Conservation (phyloP, 2,797 vertebrate genomes). For the Brachymystax lenok region DNA sequence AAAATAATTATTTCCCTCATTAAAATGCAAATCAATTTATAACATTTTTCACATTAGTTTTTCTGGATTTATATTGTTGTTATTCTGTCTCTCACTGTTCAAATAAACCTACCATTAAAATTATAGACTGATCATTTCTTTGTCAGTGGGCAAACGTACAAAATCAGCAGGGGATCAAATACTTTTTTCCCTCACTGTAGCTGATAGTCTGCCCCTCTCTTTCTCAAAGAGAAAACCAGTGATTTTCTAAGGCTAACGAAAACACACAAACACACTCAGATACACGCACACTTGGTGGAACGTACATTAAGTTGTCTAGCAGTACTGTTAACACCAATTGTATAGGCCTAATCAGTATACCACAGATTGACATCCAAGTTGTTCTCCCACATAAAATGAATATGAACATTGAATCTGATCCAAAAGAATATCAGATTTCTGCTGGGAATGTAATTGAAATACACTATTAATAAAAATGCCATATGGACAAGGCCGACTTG, state of each 20-base stretch:
- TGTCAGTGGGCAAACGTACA: too few relatives aligned
- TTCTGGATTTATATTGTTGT: too few relatives aligned
- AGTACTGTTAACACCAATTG: neutral
- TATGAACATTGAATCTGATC: neutral
- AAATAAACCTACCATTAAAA: too few relatives aligned
- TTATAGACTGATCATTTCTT: too few relatives aligned
- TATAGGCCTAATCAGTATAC: neutral
- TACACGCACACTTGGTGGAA: neutral
- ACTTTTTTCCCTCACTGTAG: too few relatives aligned
- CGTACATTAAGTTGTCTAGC: neutral
- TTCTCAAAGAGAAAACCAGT: constrained; percentile 21
- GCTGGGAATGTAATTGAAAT: neutral
- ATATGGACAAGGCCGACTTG: neutral
- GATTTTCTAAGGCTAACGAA: constrained; percentile 21
- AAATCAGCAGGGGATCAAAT: too few relatives aligned
- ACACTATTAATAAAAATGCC: neutral
- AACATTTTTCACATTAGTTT: too few relatives aligned
- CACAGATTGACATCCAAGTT: neutral
- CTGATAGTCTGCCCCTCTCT: constrained; percentile 32
- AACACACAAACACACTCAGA: neutral
- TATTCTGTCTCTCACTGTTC: too few relatives aligned
- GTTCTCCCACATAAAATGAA: neutral
- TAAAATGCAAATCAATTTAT: too few relatives aligned
- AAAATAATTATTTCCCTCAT: too few relatives aligned
- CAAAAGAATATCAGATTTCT: neutral